Conservation (phyloP, 2,113 vertebrate species). For the Todiramphus chloris region DNA sequence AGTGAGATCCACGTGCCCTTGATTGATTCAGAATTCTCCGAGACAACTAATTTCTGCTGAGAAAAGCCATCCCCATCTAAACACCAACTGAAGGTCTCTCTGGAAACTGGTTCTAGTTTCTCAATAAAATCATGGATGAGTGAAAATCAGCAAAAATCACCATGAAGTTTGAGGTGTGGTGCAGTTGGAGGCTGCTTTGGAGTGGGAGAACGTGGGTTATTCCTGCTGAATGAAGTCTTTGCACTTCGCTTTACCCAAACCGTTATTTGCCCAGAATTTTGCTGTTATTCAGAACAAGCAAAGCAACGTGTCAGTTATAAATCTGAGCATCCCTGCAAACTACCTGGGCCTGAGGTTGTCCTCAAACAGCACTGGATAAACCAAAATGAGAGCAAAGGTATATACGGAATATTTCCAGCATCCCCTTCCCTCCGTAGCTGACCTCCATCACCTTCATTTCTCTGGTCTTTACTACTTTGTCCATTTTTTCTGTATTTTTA, state of each 20-base stretch:
- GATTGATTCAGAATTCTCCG: background rate
- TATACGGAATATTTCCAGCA: background rate
- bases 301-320: background rate
- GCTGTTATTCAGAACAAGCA: background rate
- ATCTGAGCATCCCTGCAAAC: background rate
- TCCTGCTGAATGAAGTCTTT: background rate
- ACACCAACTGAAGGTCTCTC: background rate
- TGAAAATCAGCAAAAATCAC: background rate
- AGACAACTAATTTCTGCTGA: background rate
- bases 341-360: background rate
- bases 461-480: background rate
- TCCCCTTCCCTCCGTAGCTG: background rate
- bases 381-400: background rate
- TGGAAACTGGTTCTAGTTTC: background rate
- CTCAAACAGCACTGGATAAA: background rate
- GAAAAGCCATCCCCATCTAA: background rate
- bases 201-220: background rate
- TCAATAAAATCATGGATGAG: background rate
- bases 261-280: background rate
- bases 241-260: background rate
- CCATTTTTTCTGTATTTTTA: background rate
- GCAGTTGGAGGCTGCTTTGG: background rate
- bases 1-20: background rate
- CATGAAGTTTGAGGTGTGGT: rapidly evolving
- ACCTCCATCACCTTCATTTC: background rate